phyloP scores from a whole-genome alignment of 2,113 vertebrate genomes.

The Tyrannus savana region DNA sequence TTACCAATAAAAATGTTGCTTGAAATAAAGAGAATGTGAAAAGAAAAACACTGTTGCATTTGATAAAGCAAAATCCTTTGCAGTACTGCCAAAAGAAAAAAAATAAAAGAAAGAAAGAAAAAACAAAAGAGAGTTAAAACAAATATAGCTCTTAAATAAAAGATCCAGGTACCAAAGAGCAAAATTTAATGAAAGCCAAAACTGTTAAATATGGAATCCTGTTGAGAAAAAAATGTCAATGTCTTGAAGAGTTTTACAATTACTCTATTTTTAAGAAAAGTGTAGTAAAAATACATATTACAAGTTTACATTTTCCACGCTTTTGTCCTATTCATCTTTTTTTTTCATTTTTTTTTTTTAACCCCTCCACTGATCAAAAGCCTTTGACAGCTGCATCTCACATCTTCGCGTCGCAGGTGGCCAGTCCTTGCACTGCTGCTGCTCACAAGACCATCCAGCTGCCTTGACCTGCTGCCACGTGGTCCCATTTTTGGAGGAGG shows the following conservation, averaged over 20 bases:
- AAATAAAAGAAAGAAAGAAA: not conserved
- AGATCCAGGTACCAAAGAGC: conserved; percentile 84
- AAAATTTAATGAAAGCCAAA: conserved; percentile 86
- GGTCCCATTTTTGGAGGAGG: conserved; percentile 37
- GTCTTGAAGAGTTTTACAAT: conserved; percentile 76
- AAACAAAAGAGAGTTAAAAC: conserved; percentile 71
- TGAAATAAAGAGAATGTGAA: conserved; percentile 66
- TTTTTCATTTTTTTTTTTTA: conserved; percentile 29
- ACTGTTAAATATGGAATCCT: conserved; percentile 81
- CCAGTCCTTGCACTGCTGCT: conserved; percentile 46
- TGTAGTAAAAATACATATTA: conserved; percentile 89
- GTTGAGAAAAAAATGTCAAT: conserved; percentile 82
- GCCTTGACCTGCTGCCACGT: not conserved
- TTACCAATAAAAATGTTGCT: conserved; percentile 39
- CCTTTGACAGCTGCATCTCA: conserved; percentile 55
- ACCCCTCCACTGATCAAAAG: conserved; percentile 54
- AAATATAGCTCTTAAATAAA: conserved; percentile 81
- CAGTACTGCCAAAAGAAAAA: not conserved
- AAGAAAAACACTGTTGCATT: conserved; percentile 25
- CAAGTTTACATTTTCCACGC: conserved; percentile 79
- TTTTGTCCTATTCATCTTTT: conserved; percentile 47
- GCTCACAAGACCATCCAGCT: not conserved
- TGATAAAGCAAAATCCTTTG: conserved; percentile 35
- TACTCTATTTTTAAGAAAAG: conserved; percentile 87
- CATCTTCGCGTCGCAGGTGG: not conserved